Base-by-base conservation (phyloP, 1,140 invertebrate species). In the Calycopis cecrops region DNA sequence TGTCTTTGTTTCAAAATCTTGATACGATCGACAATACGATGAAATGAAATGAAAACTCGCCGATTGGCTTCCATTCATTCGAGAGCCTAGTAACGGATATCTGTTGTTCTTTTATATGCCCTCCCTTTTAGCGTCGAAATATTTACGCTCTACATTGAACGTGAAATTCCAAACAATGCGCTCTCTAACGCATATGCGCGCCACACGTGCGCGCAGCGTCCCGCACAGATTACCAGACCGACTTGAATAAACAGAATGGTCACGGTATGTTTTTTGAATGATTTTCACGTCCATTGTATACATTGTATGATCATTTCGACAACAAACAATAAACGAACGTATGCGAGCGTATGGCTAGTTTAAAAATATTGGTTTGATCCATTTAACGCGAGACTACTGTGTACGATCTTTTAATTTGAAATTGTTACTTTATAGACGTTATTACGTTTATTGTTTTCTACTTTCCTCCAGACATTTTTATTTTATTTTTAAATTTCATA, bases 111-210 rank as follows among this genome's bases (percentile, higher is more conserved):
- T 76, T 73, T 77, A 75, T 76, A 65, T 60, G 64, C 65, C 76
- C 71, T 79, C 80, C 76, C 76, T 81, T 84, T 76, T 76, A 73
- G 68, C 71, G 83, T 86, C 78, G 80, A 84, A 86, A 86, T 83
- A 85, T 86, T 86, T 86, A 86, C 74, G 80, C 71, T 71, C 74
- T 67, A 83, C 75, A 85, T 85, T 82, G 72, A 73, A 83, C 67
- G 78, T 79, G 79, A 83, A 81, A 81, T 84, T 76, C 73, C 73
- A 76, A 84, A 86, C 83, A 84, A 86, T 81, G 69, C 60, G 59
- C 52, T 53, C 55, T 38, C 58, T 62, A 59, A 71, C 67, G 71
- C 79, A 75, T 77, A 69, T 75, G 74, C 60, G 60, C 65, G 58
- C 70, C 75, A 80, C 83, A 83, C 81, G 81, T 83, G 83, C 74